phyloP scores from a whole-genome alignment of 2,113 vertebrate species.

The Dromas ardeola region DNA sequence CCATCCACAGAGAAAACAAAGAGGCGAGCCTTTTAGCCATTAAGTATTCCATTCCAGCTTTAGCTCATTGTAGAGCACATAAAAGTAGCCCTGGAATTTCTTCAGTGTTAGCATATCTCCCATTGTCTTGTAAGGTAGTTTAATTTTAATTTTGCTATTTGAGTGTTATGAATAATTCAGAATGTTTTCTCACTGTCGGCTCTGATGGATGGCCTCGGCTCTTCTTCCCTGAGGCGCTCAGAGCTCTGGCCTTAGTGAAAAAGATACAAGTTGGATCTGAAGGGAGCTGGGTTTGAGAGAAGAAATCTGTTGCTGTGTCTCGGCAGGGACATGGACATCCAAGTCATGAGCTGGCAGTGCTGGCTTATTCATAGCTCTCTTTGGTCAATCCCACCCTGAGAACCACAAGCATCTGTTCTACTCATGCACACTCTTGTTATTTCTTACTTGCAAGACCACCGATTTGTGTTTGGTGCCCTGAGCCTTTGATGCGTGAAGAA shows the following conservation, averaged over 20 bases:
- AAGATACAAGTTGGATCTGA: background rate
- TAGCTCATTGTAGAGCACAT: background rate
- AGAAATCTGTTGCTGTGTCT: background rate
- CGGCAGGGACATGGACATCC: background rate
- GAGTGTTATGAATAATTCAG: slow-evolving; percentile 59
- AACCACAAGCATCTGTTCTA: background rate
- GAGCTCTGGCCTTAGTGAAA: background rate
- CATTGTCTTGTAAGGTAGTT: slow-evolving; percentile 43
- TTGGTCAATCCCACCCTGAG: slow-evolving; percentile 5
- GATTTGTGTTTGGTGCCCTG: background rate
- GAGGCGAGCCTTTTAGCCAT: background rate
- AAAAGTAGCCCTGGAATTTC: background rate
- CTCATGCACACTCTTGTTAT: background rate
- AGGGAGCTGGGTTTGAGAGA: background rate
- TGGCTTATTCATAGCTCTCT: background rate
- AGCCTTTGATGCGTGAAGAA: background rate
- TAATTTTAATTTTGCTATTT: slow-evolving; percentile 60
- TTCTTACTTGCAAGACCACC: background rate
- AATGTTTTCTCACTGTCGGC: slow-evolving; percentile 34
- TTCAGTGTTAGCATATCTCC: slow-evolving; percentile 5
- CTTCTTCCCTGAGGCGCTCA: background rate
- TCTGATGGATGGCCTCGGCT: slow-evolving; percentile 3
- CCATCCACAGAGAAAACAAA: background rate
- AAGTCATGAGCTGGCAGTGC: background rate
- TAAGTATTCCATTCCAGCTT: background rate